Percentiles rank a stretch among this genome's conserved stretches.
Conservation (phyloP, 64 coral and sea anemone species). For the Montipora efflorescens region DNA sequence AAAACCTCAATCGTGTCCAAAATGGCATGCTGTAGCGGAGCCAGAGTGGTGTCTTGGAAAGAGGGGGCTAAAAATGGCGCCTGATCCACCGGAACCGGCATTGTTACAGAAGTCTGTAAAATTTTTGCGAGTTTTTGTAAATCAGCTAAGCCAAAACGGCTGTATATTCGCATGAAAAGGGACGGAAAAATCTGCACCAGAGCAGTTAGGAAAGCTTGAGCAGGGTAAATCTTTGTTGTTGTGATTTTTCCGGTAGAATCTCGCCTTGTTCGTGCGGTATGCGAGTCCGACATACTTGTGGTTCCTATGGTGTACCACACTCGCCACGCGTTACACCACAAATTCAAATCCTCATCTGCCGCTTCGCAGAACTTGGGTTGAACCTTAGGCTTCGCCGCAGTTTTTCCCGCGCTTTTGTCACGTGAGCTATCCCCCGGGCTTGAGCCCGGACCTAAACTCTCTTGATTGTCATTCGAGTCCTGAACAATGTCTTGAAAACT, state of each 20-base stretch:
- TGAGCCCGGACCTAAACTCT: slow-evolving; percentile 5
- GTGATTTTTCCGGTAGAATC: slow-evolving; percentile 84
- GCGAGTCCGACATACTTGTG: slow-evolving; percentile 59
- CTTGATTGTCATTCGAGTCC: slow-evolving; percentile 60
- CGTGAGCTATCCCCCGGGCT: slow-evolving; percentile 26
- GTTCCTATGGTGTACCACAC: slow-evolving; percentile 93
- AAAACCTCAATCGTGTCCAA: slow-evolving; percentile 86
- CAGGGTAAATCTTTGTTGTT: slow-evolving; percentile 68
- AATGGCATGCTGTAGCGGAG: slow-evolving; percentile 87
- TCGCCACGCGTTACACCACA: slow-evolving; percentile 93
- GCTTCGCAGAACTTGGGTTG: slow-evolving; percentile 98
- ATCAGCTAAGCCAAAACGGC: slow-evolving; percentile 95
- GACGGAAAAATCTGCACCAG: slow-evolving; percentile 90
- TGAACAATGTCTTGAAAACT: slow-evolving; percentile 98
- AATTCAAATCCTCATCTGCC: slow-evolving; percentile 88
- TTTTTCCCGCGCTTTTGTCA: slow-evolving; percentile 53
- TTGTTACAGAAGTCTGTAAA: slow-evolving; percentile 67
- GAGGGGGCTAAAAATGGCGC: slow-evolving; percentile 91
- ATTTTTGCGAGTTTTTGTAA: slow-evolving; percentile 91
- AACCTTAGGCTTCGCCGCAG: slow-evolving; percentile 70
- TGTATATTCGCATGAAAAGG: slow-evolving; percentile 89
- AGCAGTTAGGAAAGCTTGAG: slow-evolving; percentile 84
- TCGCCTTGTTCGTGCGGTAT: slow-evolving; percentile 68
- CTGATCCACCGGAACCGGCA: slow-evolving; percentile 85
- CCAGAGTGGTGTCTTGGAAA: slow-evolving; percentile 86